Evolutionary conservation across 2,888 invertebrate genomes (phyloP).

Genomic region (Polyommatus icarus): DNA sequence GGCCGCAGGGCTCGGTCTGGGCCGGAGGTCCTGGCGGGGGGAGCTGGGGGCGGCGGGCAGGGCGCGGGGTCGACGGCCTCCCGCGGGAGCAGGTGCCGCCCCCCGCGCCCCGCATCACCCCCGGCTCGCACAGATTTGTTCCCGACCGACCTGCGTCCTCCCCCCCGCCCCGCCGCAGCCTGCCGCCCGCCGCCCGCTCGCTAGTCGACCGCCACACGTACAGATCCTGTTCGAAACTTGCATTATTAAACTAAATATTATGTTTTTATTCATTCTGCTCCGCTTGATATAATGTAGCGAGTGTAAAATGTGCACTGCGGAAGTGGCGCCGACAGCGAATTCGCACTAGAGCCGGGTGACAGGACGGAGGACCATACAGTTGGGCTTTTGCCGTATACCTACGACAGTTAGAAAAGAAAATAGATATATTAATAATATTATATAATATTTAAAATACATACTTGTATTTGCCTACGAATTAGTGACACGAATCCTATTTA

Average conservation of each 20-base stretch:
- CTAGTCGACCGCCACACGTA: not conserved
- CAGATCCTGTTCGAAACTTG: slow-evolving; percentile 9
- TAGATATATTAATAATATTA: no score
- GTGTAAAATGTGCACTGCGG: not conserved
- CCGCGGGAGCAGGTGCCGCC: slow-evolving; percentile 41
- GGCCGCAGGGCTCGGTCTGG: slow-evolving; percentile 34
- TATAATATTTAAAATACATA: no score
- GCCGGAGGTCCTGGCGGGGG: slow-evolving; percentile 28
- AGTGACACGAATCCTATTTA: no score
- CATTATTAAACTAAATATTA: not conserved
- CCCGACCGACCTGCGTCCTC: slow-evolving; percentile 15
- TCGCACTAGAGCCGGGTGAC: not conserved
- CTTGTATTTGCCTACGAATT: no score
- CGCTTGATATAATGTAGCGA: not conserved
- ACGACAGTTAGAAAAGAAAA: no score
- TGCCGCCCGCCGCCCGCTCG: not conserved
- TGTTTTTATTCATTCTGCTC: not conserved
- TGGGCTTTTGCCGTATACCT: no score
- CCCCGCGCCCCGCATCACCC: slow-evolving; percentile 31
- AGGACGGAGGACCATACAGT: not conserved
- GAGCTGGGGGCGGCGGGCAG: slow-evolving; percentile 26
- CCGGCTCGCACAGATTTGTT: slow-evolving; percentile 31
- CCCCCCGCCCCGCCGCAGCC: not conserved
- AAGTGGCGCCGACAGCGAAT: not conserved
- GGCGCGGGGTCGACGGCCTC: slow-evolving; percentile 39